Evolutionary conservation across 2,888 invertebrate genomes (phyloP).

Genomic region (Mesorhabditis sp.): DNA sequence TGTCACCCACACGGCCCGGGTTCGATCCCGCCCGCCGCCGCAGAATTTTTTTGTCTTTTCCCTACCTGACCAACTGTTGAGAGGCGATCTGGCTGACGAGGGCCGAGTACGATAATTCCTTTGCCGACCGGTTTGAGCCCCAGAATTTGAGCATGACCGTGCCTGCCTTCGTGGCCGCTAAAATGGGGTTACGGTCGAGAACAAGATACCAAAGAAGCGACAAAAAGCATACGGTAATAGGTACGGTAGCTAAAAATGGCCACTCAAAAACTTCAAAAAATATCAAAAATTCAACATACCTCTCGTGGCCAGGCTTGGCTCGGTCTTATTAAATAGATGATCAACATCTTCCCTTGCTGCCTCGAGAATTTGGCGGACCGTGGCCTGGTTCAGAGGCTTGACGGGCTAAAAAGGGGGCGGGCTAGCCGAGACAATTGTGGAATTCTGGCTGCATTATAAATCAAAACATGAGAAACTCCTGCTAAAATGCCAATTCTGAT

Average conservation of each 20-base stretch:
- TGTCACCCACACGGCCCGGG: no score
- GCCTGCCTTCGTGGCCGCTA: constrained; percentile 14
- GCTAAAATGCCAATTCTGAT: no score
- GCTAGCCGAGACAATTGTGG: no score
- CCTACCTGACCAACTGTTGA: constrained; percentile 34
- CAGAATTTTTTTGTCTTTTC: background rate
- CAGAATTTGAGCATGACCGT: constrained; percentile 40
- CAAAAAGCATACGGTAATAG: no score
- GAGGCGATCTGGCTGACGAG: constrained; percentile 44
- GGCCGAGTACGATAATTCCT: constrained; percentile 53
- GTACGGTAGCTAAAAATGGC: constrained; percentile 13
- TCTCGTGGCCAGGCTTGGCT: constrained; percentile 28
- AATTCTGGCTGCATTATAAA: no score
- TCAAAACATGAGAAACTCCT: no score
- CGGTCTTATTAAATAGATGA: constrained; percentile 38
- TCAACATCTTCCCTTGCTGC: constrained; percentile 34
- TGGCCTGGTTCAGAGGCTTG: constrained; percentile 23
- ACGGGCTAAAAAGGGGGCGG: constrained; percentile 13
- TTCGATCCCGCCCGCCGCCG: no score
- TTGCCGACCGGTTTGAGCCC: constrained; percentile 42
- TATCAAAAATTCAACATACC: constrained; percentile 14
- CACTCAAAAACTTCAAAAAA: constrained; percentile 11
- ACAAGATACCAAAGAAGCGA: no score
- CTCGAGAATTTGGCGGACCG: constrained; percentile 21
- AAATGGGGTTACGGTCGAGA: no score